Percentiles rank a stretch among this genome's conserved stretches.
These are phyloP conservation scores for Carassius carassius DNA, from an alignment of 2,113 vertebrate genomes.

Conservation along the genomic window DNA sequence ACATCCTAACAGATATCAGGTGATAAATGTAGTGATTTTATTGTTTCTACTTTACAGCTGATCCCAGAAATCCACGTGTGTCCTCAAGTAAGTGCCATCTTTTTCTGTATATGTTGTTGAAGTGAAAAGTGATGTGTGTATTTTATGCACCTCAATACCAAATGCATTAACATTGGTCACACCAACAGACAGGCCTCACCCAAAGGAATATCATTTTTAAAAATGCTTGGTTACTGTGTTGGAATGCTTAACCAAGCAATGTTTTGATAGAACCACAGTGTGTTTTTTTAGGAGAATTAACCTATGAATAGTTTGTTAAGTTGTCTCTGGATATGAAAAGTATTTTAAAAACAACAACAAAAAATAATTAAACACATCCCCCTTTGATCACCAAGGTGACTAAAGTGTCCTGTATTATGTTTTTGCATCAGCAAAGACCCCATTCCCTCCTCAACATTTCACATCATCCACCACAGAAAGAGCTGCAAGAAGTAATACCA, in stretches of 20 bases:
- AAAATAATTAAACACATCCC: too few species aligned
- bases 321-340: too few species aligned
- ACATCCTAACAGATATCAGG: neutral
- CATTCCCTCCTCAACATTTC: neutral
- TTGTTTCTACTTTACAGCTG: neutral
- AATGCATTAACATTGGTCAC: too few species aligned
- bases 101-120: neutral
- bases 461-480: conserved; percentile 5
- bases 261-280: too few species aligned
- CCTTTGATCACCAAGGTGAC: neutral
- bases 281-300: too few species aligned
- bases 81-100: neutral
- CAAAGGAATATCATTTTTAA: too few species aligned
- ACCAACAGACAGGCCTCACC: too few species aligned
- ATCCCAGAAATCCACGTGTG: neutral
- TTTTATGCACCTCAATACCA: neutral
- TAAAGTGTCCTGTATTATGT: neutral
- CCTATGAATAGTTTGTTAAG: too few species aligned
- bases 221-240: too few species aligned
- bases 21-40: neutral
- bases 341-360: too few species aligned
- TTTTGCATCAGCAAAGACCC: neutral
- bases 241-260: too few species aligned
- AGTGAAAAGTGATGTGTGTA: neutral
- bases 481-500: neutral